Conservation (phyloP, 2,113 vertebrate species). For the Rynchops niger region DNA sequence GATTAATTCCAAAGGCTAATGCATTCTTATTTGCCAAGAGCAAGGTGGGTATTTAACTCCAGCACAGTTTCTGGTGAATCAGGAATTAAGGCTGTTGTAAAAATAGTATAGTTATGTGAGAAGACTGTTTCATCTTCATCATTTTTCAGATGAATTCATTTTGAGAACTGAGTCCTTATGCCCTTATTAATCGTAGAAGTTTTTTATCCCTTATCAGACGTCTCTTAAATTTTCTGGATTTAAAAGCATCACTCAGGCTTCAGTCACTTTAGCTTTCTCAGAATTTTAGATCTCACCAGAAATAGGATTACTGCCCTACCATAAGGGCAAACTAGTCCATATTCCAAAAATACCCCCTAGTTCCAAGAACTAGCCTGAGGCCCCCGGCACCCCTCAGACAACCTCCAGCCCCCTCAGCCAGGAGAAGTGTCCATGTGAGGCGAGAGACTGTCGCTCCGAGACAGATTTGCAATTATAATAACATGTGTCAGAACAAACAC, state of each 20-base stretch:
- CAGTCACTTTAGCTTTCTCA: neutral
- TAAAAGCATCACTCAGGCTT: neutral
- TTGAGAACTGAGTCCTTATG: neutral
- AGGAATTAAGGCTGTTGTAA: neutral
- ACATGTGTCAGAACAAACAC: neutral
- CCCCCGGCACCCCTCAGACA: neutral
- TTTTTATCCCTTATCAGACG: neutral
- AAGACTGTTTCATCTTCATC: neutral
- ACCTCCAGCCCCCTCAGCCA: too few relatives aligned
- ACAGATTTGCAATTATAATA: too few relatives aligned
- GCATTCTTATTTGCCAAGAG: neutral
- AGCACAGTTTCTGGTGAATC: neutral
- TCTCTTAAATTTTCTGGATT: neutral
- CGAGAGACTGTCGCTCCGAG: rapidly evolving
- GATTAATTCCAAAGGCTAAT: neutral
- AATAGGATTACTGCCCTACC: neutral
- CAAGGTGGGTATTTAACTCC: neutral
- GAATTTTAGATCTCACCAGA: neutral
- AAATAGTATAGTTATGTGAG: neutral
- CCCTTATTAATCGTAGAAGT: neutral
- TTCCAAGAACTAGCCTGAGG: neutral
- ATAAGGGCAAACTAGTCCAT: neutral
- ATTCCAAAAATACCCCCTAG: rapidly evolving
- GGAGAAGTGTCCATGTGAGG: neutral
- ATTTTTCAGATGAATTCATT: neutral